A percentile compares a stretch with the other conserved stretches of the same genome.
Evolutionary conservation across 2,797 vertebrate genomes (phyloP).

Genomic region (Muraenolepis orangiensis): DNA sequence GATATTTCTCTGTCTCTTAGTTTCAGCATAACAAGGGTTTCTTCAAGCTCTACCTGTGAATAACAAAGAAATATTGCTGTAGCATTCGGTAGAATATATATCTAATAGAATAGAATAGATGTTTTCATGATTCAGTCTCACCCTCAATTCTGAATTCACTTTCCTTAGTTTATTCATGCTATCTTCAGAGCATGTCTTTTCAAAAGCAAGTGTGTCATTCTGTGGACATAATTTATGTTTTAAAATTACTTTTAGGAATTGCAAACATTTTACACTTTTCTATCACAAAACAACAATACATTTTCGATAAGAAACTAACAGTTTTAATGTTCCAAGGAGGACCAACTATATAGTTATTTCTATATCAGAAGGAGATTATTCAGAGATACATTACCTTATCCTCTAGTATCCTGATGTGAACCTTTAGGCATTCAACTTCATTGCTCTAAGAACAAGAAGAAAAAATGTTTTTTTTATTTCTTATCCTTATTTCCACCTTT

Average conservation of each 20-base stretch:
- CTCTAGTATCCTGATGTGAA: slow-evolving; percentile 64
- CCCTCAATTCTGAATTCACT: slow-evolving; percentile 64
- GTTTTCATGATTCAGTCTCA: slow-evolving; percentile 40
- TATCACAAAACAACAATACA: neutral
- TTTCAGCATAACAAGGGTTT: slow-evolving; percentile 56
- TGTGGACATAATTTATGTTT: slow-evolving; percentile 29
- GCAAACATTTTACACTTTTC: neutral
- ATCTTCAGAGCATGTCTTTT: slow-evolving; percentile 65
- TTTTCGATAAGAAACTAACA: neutral
- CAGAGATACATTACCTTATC: slow-evolving; percentile 62
- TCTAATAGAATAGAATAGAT: neutral
- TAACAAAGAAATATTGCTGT: neutral
- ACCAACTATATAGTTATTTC: neutral
- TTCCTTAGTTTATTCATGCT: slow-evolving; percentile 63
- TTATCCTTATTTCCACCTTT: neutral
- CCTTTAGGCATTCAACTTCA: slow-evolving; percentile 67
- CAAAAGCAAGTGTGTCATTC: slow-evolving; percentile 72
- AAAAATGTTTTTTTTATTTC: too few species aligned
- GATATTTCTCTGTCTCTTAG: slow-evolving; percentile 68
- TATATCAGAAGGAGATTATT: neutral
- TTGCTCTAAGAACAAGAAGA: slow-evolving; percentile 56
- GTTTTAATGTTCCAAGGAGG: neutral
- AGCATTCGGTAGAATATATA: neutral
- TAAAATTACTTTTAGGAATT: neutral
- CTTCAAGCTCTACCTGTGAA: slow-evolving; percentile 68